These are phyloP conservation scores for Gobius niger DNA, from an alignment of 2,113 vertebrate species.

Conservation along the genomic window DNA sequence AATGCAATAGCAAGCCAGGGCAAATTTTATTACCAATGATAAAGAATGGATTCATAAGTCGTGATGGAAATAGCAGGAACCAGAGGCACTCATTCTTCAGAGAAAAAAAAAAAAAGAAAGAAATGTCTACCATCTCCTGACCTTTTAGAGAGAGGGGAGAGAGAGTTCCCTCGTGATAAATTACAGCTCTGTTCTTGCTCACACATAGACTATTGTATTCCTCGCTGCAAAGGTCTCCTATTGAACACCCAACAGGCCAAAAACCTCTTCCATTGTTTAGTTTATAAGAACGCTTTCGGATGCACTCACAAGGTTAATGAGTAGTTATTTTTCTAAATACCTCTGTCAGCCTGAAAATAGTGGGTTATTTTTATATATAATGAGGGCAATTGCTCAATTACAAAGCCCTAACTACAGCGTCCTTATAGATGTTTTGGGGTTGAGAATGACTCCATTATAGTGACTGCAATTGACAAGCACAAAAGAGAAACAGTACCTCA, in stretches of 20 bases:
- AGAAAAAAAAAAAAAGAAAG: conserved; percentile 12
- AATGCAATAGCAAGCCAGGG: conserved; percentile 55
- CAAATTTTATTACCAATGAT: conserved; percentile 66
- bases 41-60: conserved; percentile 71
- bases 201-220: conserved; percentile 25
- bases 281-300: background rate
- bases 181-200: conserved; percentile 32
- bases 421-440: background rate
- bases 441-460: conserved; percentile 6
- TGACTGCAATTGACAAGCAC: conserved; percentile 4
- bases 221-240: background rate
- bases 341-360: background rate
- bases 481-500: conserved; percentile 22
- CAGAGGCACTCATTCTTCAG: conserved; percentile 36
- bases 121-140: conserved; percentile 50
- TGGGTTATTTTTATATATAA: background rate
- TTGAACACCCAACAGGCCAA: conserved; percentile 4
- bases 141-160: conserved; percentile 44
- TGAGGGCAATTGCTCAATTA: no score
- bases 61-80: conserved; percentile 52
- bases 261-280: background rate
- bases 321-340: background rate
- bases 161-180: conserved; percentile 44
- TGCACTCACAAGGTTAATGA: background rate
- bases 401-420: background rate